These are phyloP conservation scores for Adoxophyes honmai DNA, from an alignment of 1,140 invertebrate species.

Conservation along the genomic window DNA sequence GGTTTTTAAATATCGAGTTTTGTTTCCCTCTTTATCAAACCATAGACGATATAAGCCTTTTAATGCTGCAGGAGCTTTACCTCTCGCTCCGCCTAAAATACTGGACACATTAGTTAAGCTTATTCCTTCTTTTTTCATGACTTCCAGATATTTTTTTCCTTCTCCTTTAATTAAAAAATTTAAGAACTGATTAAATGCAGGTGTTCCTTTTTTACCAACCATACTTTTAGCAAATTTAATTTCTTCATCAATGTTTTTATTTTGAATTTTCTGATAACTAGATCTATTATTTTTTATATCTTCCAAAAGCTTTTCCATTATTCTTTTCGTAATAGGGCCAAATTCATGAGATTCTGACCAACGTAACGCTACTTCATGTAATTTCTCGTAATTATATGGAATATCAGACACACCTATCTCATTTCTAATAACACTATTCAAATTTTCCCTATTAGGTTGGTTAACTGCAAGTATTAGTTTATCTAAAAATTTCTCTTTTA, in stretches of 20 bases:
- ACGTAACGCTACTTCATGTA: conserved; percentile 18
- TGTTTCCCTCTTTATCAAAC: conserved; percentile 24
- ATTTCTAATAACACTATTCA: conserved; percentile 25
- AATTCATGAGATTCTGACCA: conserved; percentile 19
- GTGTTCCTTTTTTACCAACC: conserved; percentile 21
- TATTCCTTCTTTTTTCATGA: conserved; percentile 27
- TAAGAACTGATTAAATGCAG: conserved; percentile 24
- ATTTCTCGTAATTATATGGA: conserved; percentile 43
- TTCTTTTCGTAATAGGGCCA: conserved; percentile 16
- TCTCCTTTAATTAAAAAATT: conserved; percentile 24
- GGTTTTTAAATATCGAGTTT: conserved; percentile 22
- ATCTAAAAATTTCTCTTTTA: conserved; percentile 26
- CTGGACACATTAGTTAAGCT: conserved; percentile 23
- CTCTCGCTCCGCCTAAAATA: conserved; percentile 24
- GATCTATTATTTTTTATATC: conserved; percentile 22
- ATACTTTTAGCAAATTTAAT: conserved; percentile 27
- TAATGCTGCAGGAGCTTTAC: conserved; percentile 25
- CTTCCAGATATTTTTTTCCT: conserved; percentile 21
- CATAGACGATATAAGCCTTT: conserved; percentile 24
- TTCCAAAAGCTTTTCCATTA: conserved; percentile 17
- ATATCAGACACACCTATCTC: conserved; percentile 21
- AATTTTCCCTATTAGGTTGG: conserved; percentile 27
- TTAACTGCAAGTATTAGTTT: conserved; percentile 34
- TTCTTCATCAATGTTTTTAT: conserved; percentile 22
- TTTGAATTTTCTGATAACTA: conserved; percentile 18